Percentiles rank a stretch among this genome's conserved stretches.
Evolutionary conservation across 2,113 vertebrate genomes (phyloP).

Genomic region (Glaucidium brasilianum): DNA sequence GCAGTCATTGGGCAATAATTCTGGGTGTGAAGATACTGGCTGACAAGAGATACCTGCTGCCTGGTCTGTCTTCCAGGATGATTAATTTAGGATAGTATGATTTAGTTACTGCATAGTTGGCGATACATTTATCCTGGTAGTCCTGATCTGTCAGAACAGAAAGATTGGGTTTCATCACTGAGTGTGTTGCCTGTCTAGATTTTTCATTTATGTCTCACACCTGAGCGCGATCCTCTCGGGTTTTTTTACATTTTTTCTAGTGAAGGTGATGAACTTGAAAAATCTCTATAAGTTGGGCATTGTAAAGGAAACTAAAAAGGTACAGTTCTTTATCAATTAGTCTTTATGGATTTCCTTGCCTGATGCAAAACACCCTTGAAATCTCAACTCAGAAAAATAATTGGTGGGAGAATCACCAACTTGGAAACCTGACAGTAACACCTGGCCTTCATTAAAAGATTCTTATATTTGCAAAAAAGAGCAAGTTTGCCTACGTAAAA

Average conservation of each 20-base stretch:
- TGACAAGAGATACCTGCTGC: not conserved
- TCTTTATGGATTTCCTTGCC: not conserved
- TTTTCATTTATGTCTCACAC: not conserved
- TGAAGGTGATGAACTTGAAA: not conserved
- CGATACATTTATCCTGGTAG: not conserved
- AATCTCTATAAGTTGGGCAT: not conserved
- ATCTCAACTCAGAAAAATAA: not conserved
- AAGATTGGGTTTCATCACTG: not conserved
- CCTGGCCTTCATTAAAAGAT: not conserved
- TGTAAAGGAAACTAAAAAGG: not conserved
- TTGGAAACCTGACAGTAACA: not conserved
- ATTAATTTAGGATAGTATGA: not conserved
- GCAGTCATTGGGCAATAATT: not conserved
- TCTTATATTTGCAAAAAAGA: not conserved
- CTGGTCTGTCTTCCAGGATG: not conserved
- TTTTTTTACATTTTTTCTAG: not conserved
- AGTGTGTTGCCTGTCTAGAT: not conserved
- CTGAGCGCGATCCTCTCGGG: not conserved
- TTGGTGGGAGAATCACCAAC: not conserved
- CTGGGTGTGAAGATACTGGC: not conserved
- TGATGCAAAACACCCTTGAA: not conserved
- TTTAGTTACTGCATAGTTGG: not conserved
- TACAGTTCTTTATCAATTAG: not conserved
- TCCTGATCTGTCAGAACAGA: not conserved
- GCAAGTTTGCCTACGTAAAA: not conserved